These are phyloP conservation scores for Aphelocoma coerulescens DNA, from an alignment of 2,113 vertebrate species.

Conservation along the genomic window DNA sequence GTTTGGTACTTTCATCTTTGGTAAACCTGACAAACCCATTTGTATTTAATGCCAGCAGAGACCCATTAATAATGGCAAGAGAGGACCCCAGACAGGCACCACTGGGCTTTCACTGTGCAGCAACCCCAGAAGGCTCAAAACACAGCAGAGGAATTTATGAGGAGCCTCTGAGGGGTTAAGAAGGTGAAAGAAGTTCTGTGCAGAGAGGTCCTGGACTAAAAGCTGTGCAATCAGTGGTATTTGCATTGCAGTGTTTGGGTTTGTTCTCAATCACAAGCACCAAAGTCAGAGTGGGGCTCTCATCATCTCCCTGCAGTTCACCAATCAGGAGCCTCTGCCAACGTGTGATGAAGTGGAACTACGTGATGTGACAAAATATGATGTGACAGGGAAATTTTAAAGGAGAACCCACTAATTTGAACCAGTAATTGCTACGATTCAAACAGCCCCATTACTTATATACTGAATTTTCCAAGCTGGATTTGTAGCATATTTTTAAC, in stretches of 20 bases:
- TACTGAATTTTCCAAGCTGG: constrained; percentile 52
- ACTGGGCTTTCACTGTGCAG: neutral
- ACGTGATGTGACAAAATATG: constrained; percentile 37
- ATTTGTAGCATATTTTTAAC: constrained; percentile 62
- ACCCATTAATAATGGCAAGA: neutral
- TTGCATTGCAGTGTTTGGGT: neutral
- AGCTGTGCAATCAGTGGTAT: neutral
- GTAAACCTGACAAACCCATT: neutral
- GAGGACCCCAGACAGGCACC: neutral
- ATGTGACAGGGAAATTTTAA: constrained; percentile 40
- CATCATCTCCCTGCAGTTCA: constrained; percentile 5
- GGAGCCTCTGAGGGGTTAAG: neutral
- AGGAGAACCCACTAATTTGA: constrained; percentile 55
- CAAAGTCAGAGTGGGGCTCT: neutral
- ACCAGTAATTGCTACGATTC: constrained; percentile 59
- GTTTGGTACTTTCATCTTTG: neutral
- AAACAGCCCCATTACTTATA: constrained; percentile 50
- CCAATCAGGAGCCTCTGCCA: neutral
- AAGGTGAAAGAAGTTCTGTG: neutral
- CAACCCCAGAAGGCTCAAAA: neutral
- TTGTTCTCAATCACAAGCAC: neutral
- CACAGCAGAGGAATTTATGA: neutral
- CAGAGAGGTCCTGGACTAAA: neutral
- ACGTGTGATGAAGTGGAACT: neutral
- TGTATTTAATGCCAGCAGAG: neutral